Conservation (phyloP, 2,888 invertebrate species). For the Corythucha ciliata region DNA sequence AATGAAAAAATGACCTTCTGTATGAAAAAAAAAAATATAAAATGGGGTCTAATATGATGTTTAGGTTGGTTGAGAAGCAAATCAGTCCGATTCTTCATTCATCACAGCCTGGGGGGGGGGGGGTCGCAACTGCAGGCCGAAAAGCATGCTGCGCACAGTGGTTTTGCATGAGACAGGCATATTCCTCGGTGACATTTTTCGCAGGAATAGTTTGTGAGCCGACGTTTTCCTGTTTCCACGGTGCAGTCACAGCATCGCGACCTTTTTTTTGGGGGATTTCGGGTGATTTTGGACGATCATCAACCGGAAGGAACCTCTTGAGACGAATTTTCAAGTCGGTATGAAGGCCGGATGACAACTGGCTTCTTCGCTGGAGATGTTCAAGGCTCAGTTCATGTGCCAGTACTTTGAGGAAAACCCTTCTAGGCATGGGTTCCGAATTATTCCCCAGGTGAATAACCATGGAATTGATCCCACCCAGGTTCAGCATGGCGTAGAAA, state of each 20-base stretch:
- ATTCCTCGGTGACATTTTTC: conserved; percentile 12
- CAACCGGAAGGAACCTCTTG: conserved; percentile 9
- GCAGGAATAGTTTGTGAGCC: conserved; percentile 11
- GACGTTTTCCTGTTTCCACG: conserved; percentile 1
- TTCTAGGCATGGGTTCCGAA: no score
- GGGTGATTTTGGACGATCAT: conserved; percentile 15
- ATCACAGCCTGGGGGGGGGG: conserved; percentile 3
- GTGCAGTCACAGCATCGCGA: conserved; percentile 10
- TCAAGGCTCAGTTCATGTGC: conserved; percentile 15
- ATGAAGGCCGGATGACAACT: conserved; percentile 7
- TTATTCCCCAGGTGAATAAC: conserved; percentile 20
- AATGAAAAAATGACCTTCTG: conserved; percentile 1
- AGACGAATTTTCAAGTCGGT: conserved; percentile 6
- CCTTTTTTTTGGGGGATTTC: conserved; percentile 4
- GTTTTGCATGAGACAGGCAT: conserved; percentile 8
- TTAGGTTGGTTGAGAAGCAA: conserved; percentile 3
- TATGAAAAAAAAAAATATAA: background rate
- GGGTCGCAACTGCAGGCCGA: conserved; percentile 5
- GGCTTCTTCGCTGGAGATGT: conserved; percentile 15
- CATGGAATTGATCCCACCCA: conserved; percentile 15
- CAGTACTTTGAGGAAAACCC: no score
- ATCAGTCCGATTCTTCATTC: conserved; percentile 1
- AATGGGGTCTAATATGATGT: conserved; percentile 3
- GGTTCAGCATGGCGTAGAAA: conserved; percentile 5
- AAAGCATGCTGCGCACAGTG: conserved; percentile 13